Evolutionary conservation across 2,888 invertebrate species (phyloP), one percentile per base, ranked within the genome.

Genomic region (Phlogophora meticulosa): DNA sequence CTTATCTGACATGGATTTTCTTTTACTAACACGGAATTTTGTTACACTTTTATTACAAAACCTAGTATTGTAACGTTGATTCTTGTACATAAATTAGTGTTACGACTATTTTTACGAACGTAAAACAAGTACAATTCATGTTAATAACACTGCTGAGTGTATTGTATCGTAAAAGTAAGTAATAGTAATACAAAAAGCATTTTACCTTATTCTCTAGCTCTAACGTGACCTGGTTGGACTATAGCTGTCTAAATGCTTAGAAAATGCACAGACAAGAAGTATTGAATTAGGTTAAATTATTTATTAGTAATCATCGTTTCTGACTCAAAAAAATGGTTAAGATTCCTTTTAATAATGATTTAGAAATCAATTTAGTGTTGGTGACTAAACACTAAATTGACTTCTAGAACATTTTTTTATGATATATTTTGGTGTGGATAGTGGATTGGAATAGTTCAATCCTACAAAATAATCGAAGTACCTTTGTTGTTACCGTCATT

Each of bases 121-220:
- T 71, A 71, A 66, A 76, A 78, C 61, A 68, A 63, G 55, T 58
- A 73, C 20, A 42, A 76, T 64, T 70, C 73, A 52, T 80, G 72
- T 80, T 77, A 66, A 74, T 77, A 64, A 57, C 75, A 64, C 32
- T 60, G 65, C 70, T 70, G 52, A 70, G 71, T 73, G 58, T 67
- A 48, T 62, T 83, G 76, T 80, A 85, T 84, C 82, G 85, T 83
- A 74, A 85, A 85, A 81, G 84, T 86, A 86, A 87, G 84, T 86
- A 84, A 79, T 76, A 71, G 70, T 76, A 75, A 80, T 74, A 78
- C 72, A 80, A 82, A 81, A 88, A 87, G 86, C 83, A 84, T 88
- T 87, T 88, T 86, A 84, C 78, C 76, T 87, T 87, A 84, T 87
- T 83, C 80, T 82, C 63, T 77, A 75, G 64, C 81, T 61, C 69